These are phyloP conservation scores for Vanessa tameamea DNA, from an alignment of 1,140 invertebrate species.

Conservation along the genomic window DNA sequence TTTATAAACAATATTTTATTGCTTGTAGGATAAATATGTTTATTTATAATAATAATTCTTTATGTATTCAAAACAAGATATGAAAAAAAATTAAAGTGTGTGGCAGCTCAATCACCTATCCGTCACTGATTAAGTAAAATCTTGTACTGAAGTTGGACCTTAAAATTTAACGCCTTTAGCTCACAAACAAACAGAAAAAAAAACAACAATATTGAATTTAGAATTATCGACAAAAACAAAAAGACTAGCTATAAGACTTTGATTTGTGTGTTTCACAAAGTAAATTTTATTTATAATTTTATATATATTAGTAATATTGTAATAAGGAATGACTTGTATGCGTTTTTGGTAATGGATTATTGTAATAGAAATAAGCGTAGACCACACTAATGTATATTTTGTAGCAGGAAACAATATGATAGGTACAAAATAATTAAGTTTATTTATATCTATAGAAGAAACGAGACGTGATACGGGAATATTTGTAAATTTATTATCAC, in stretches of 20 bases:
- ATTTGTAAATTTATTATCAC: conserved; percentile 74
- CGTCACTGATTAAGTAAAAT: too few species aligned
- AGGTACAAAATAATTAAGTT: conserved; percentile 75
- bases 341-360: conserved; percentile 36
- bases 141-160: too few species aligned
- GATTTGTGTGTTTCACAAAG: conserved; percentile 23
- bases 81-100: too few species aligned
- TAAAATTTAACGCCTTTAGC: too few species aligned
- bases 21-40: too few species aligned
- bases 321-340: conserved; percentile 30
- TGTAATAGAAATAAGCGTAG: conserved; percentile 35
- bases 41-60: too few species aligned
- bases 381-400: conserved; percentile 52
- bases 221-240: background rate
- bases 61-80: too few species aligned
- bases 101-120: too few species aligned
- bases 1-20: conserved; percentile 2
- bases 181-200: background rate
- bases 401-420: conserved; percentile 52
- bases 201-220: background rate
- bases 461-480: conserved; percentile 54
- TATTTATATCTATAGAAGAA: conserved; percentile 60
- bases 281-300: conserved; percentile 3
- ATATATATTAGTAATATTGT: conserved; percentile 2
- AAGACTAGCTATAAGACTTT: conserved; percentile 5